Evolutionary conservation across 1,140 invertebrate species (phyloP).

Genomic region (Tetramorium alpestre): DNA sequence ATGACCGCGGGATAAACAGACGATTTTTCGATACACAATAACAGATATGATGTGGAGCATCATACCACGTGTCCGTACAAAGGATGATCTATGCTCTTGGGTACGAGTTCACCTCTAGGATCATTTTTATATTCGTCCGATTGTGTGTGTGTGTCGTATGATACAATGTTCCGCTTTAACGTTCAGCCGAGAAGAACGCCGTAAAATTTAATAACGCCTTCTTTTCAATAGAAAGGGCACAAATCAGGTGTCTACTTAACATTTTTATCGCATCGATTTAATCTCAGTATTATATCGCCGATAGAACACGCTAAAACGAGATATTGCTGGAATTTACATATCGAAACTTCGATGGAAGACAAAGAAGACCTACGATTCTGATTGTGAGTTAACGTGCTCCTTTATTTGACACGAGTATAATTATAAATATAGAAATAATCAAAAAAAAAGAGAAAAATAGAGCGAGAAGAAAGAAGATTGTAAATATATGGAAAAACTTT

Average conservation of each 20-base stretch:
- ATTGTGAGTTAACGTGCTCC: neutral
- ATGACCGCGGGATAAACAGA: slow-evolving; percentile 33
- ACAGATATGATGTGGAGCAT: neutral
- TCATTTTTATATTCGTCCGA: slow-evolving; percentile 12
- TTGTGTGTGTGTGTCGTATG: neutral
- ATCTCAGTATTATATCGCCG: neutral
- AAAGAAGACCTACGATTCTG: neutral
- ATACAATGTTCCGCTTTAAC: slow-evolving; percentile 1
- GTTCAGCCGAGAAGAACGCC: neutral
- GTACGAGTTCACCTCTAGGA: neutral
- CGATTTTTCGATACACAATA: slow-evolving; percentile 52
- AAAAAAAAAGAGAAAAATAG: neutral
- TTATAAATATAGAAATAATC: neutral
- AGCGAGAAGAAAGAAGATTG: neutral
- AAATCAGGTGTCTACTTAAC: slow-evolving; percentile 19
- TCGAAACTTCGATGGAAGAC: neutral
- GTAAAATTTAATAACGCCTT: slow-evolving; percentile 29
- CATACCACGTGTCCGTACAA: neutral
- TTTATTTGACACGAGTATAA: neutral
- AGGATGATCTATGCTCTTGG: neutral
- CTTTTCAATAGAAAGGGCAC: neutral
- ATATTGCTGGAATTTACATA: neutral
- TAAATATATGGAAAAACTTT: neutral
- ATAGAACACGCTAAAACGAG: neutral
- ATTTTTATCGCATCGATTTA: slow-evolving; percentile 2